phyloP scores from a whole-genome alignment of 2,888 invertebrate species.

The Odontothrips loti region DNA sequence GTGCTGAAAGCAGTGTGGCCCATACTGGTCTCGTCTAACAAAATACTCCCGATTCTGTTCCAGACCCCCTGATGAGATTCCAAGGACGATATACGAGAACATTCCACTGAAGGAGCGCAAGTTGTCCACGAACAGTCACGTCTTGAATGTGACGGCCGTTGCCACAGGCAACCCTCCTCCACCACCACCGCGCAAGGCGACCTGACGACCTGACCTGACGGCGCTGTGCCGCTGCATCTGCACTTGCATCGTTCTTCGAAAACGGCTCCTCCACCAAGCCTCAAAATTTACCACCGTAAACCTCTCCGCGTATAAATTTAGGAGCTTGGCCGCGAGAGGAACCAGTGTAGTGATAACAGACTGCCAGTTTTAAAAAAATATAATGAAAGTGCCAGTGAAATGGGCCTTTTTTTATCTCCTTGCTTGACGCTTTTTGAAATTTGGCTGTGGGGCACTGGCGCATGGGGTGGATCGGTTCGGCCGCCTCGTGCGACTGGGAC shows the following conservation, averaged over 20 bases:
- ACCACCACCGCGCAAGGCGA: neutral
- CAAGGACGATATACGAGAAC: conserved; percentile 53
- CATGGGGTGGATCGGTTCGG: conserved; percentile 15
- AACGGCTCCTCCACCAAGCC: neutral
- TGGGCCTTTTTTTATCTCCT: neutral
- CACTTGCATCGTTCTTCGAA: neutral
- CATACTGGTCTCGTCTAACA: too few species aligned
- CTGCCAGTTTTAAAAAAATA: too few species aligned
- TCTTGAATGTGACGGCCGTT: neutral
- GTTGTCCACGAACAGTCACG: conserved; percentile 34
- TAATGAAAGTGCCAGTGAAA: neutral
- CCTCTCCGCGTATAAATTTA: neutral
- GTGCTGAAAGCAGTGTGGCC: too few species aligned
- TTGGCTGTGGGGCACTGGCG: neutral
- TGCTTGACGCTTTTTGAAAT: neutral
- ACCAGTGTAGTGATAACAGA: too few species aligned
- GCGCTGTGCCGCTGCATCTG: neutral
- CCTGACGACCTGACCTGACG: too few species aligned
- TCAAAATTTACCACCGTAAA: neutral
- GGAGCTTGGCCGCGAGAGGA: neutral
- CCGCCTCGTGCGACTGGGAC: neutral
- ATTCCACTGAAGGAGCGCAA: conserved; percentile 49
- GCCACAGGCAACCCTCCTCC: neutral
- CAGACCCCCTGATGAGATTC: conserved; percentile 53
- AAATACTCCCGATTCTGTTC: conserved; percentile 37